phyloP scores from a whole-genome alignment of 2,797 vertebrate species.

The Spea hammondii region DNA sequence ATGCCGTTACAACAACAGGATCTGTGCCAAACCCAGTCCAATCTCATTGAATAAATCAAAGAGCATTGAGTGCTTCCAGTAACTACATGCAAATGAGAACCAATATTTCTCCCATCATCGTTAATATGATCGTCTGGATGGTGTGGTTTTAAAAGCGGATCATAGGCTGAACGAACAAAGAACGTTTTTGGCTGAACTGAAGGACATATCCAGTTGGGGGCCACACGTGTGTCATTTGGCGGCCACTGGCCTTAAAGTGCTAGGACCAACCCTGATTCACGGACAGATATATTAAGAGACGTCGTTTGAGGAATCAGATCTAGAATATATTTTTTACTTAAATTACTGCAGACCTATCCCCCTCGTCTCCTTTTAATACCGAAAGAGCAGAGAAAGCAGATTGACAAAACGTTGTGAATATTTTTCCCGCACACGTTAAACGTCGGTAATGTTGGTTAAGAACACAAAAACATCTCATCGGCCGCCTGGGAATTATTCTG shows the following conservation, averaged over 20 bases:
- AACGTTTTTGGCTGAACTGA: too few species aligned
- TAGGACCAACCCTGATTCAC: too few species aligned
- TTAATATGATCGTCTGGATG: background rate
- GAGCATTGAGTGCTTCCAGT: conserved; percentile 1
- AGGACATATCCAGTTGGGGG: too few species aligned
- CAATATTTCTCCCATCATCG: background rate
- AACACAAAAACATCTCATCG: too few species aligned
- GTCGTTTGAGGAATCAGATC: background rate
- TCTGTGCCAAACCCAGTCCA: background rate
- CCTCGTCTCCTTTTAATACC: too few species aligned
- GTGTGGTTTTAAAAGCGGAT: background rate
- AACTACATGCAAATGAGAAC: conserved; percentile 1
- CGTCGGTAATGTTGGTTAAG: too few species aligned
- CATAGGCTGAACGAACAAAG: background rate
- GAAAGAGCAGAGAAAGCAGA: background rate
- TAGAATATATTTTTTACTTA: too few species aligned
- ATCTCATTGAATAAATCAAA: background rate
- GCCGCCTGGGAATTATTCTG: background rate
- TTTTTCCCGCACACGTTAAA: too few species aligned
- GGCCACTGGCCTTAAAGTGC: too few species aligned
- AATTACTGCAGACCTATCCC: background rate
- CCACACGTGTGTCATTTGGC: too few species aligned
- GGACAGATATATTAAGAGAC: too few species aligned
- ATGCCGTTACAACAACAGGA: background rate
- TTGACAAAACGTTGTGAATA: too few species aligned